A percentile compares a stretch with the other conserved stretches of the same genome.
Evolutionary conservation across 2,113 vertebrate species (phyloP).

Genomic region (Epinephelus cyanopodus): DNA sequence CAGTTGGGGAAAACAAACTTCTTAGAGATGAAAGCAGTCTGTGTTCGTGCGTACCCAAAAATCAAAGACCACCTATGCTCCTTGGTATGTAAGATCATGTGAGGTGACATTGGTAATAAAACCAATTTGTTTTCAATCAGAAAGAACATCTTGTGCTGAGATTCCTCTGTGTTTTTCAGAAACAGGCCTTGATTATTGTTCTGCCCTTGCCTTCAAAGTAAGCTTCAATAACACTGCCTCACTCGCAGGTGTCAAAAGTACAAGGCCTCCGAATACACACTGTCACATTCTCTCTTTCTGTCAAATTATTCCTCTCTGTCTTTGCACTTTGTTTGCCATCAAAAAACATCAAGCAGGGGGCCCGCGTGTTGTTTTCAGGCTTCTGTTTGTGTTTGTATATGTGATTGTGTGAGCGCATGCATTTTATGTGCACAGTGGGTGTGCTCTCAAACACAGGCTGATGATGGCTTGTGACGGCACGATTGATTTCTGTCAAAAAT

Average conservation of each 20-base stretch:
- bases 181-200: slow-evolving; percentile 79
- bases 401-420: slow-evolving; percentile 49
- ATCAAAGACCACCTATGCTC: slow-evolving; percentile 63
- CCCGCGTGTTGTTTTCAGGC: slow-evolving; percentile 56
- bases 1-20: slow-evolving; percentile 55
- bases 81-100: slow-evolving; percentile 60
- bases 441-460: slow-evolving; percentile 60
- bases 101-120: slow-evolving; percentile 71
- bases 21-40: slow-evolving; percentile 64
- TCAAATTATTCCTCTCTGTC: slow-evolving; percentile 72
- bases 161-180: slow-evolving; percentile 72
- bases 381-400: slow-evolving; percentile 64
- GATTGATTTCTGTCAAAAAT: slow-evolving; percentile 72
- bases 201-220: slow-evolving; percentile 79
- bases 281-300: slow-evolving; percentile 71
- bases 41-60: slow-evolving; percentile 50
- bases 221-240: slow-evolving; percentile 76
- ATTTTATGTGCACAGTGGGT: slow-evolving; percentile 52
- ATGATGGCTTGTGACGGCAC: slow-evolving; percentile 57
- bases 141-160: slow-evolving; percentile 67
- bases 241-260: slow-evolving; percentile 76
- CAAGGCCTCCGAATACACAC: slow-evolving; percentile 71
- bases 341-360: slow-evolving; percentile 69
- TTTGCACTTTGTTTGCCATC: slow-evolving; percentile 73
- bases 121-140: slow-evolving; percentile 82